Evolutionary conservation across 2,888 invertebrate species (phyloP).

Genomic region (Tachina grossa): DNA sequence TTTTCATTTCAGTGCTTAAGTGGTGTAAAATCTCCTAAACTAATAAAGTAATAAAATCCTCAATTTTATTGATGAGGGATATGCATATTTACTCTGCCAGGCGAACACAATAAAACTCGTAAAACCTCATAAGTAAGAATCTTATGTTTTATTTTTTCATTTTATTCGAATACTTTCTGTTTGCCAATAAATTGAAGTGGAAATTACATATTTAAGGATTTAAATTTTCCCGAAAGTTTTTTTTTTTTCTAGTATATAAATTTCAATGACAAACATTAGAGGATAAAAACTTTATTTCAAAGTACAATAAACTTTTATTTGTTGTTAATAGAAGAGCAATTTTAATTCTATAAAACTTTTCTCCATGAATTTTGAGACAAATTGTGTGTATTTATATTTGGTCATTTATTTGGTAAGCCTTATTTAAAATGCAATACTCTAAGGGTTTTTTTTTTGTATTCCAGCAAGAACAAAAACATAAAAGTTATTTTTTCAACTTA

Average conservation of each 20-base stretch:
- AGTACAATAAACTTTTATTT: slow-evolving; percentile 20
- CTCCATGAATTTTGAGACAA: slow-evolving; percentile 38
- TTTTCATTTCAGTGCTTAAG: background rate
- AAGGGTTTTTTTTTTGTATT: slow-evolving; percentile 20
- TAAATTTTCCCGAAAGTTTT: slow-evolving; percentile 24
- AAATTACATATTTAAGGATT: slow-evolving; percentile 26
- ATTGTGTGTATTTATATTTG: slow-evolving; percentile 28
- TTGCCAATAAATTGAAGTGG: slow-evolving; percentile 34
- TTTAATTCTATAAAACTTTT: slow-evolving; percentile 42
- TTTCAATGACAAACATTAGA: slow-evolving; percentile 35
- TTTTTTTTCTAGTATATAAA: background rate
- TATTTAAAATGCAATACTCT: slow-evolving; percentile 36
- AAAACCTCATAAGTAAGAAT: background rate
- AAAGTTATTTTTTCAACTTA: slow-evolving; percentile 40
- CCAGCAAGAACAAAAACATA: slow-evolving; percentile 10
- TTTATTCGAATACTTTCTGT: slow-evolving; percentile 1
- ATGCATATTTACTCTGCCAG: background rate
- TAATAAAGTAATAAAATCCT: background rate
- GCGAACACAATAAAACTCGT: background rate
- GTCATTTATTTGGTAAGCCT: slow-evolving; percentile 49
- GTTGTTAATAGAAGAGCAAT: slow-evolving; percentile 28
- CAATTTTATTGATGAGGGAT: background rate
- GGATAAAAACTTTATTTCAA: slow-evolving; percentile 7
- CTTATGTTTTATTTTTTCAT: slow-evolving; percentile 9
- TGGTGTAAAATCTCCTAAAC: background rate